A percentile compares a stretch with the other conserved stretches of the same genome.
Conservation (phyloP, 2,888 invertebrate genomes). For the Lypha dubia region DNA sequence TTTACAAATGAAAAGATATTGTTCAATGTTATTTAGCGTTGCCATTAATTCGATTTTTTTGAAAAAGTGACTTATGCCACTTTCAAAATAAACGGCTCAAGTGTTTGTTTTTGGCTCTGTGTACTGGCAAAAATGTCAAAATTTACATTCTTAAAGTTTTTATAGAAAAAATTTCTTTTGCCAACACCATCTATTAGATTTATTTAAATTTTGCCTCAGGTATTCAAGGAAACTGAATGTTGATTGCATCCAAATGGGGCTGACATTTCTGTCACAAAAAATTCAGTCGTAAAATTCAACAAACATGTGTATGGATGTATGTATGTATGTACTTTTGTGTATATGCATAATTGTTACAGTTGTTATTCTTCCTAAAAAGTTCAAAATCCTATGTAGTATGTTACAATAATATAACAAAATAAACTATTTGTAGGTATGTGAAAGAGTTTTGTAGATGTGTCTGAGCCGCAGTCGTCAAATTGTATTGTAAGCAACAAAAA, state of each 20-base stretch:
- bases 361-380: slow-evolving; percentile 46
- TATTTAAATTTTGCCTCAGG: slow-evolving; percentile 40
- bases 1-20: no score
- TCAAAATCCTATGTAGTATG: slow-evolving; percentile 64
- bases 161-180: background rate
- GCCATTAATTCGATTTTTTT: no score
- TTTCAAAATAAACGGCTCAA: no score
- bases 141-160: background rate
- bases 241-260: slow-evolving; percentile 13
- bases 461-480: background rate
- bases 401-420: slow-evolving; percentile 34
- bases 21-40: no score
- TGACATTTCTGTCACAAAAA: slow-evolving; percentile 5
- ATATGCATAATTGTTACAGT: slow-evolving; percentile 20
- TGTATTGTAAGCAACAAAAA: slow-evolving; percentile 42
- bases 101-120: no score
- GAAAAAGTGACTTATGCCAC: no score
- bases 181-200: slow-evolving; percentile 34
- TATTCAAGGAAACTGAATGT: slow-evolving; percentile 18
- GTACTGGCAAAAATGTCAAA: background rate
- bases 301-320: no score
- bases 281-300: slow-evolving; percentile 16
- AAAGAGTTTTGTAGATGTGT: no score
- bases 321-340: no score
- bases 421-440: background rate